Evolutionary conservation across 1,140 invertebrate species (phyloP), one percentile per base, ranked within the genome.

Genomic region (Drosophila triauraria): DNA sequence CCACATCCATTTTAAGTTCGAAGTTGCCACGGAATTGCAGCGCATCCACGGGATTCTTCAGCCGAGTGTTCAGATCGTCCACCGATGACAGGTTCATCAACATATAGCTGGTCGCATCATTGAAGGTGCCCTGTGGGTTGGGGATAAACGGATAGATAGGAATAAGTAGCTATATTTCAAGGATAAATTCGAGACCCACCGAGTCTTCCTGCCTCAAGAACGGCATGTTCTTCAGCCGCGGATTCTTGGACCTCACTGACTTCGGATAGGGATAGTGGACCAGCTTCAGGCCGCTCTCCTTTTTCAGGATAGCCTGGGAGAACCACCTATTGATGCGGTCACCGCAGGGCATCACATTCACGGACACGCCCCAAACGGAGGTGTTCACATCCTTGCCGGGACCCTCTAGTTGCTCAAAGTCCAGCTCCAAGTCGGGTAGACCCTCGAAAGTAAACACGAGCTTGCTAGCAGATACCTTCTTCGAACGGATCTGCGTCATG

Each of bases 311-410:
- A 69, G 93, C 95, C 48, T 94, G 92, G 0, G 95, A 95, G 58
- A 95, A 87, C 95, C 95, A 96, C 12, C 91, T 91, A 4, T 95
- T 94, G 23, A 93, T 93, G 67, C 95, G 95, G 51, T 95, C 94
- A 17, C 95, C 95, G 60, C 95, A 95, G 67, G 95, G 94, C 64
- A 95, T 93, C 0, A 93, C 93, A 20, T 93, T 82, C 5, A 95
- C 90, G 0, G 93, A 61, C 68, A 93, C 92, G 35, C 93, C 93
- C 94, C 94, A 95, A 20, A 95, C 91, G 0, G 93, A 86, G 0
- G 93, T 93, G 15, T 71, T 93, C 27, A 94, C 93, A 65, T 85
- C 75, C 38, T 76, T 67, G 42, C 93, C 93, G 0, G 78, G 68
- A 2, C 51, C 35, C 2, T 63, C 69, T 10, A 95, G 32, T 1